phyloP scores from a whole-genome alignment of 2,888 invertebrate genomes.

The Euspilapteryx auroguttella region DNA sequence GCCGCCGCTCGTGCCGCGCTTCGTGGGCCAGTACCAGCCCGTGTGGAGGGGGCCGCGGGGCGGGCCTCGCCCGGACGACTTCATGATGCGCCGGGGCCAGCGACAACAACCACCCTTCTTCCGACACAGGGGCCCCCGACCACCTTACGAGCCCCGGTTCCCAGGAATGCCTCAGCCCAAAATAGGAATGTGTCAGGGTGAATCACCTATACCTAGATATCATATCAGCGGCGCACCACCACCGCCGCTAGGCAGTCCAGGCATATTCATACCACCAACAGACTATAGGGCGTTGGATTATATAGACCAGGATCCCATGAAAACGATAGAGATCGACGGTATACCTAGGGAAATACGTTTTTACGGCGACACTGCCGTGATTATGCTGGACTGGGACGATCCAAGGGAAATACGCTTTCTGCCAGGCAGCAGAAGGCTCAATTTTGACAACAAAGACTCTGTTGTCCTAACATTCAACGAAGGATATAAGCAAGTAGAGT shows the following conservation, averaged over 20 bases:
- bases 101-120: background rate
- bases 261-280: constrained; percentile 31
- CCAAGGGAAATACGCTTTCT: constrained; percentile 85
- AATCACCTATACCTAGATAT: constrained; percentile 31
- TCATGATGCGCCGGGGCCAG: background rate
- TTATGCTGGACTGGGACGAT: constrained; percentile 84
- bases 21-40: constrained; percentile 18
- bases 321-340: constrained; percentile 81
- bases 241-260: constrained; percentile 38
- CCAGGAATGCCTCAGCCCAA: constrained; percentile 19
- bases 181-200: constrained; percentile 34
- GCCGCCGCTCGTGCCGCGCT: constrained; percentile 9
- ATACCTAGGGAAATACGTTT: constrained; percentile 80
- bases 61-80: constrained; percentile 13
- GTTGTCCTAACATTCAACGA: constrained; percentile 68
- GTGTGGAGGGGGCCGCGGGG: constrained; percentile 31
- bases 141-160: background rate
- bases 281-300: constrained; percentile 38
- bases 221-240: constrained; percentile 28
- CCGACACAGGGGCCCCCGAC: background rate
- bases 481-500: constrained; percentile 70
- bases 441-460: constrained; percentile 76
- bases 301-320: constrained; percentile 67
- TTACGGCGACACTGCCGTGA: constrained; percentile 82
- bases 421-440: constrained; percentile 73